Conservation (phyloP, 2,113 vertebrate species). For the Tautogolabrus adspersus region DNA sequence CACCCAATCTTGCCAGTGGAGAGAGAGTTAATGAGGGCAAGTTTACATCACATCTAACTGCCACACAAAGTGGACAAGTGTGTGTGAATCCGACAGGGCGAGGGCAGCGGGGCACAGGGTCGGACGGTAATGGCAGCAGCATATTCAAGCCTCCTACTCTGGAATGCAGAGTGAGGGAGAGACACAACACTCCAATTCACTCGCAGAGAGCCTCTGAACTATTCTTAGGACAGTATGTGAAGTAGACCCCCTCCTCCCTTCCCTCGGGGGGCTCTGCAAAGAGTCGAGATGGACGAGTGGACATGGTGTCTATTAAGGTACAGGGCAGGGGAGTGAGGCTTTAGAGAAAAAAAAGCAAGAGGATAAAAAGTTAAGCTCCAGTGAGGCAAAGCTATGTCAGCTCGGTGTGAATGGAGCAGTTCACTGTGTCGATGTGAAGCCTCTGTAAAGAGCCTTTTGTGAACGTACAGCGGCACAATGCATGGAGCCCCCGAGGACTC, state of each 20-base stretch:
- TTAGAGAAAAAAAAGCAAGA: constrained; percentile 34
- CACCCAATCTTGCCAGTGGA: background rate
- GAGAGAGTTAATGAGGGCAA: constrained; percentile 45
- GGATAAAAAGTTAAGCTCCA: constrained; percentile 66
- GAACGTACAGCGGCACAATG: constrained; percentile 69
- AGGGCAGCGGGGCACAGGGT: constrained; percentile 52
- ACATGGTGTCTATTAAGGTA: constrained; percentile 48
- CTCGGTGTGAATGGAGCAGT: constrained; percentile 64
- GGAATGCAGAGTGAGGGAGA: constrained; percentile 76
- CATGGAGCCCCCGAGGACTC: constrained; percentile 61
- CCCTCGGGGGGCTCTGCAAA: constrained; percentile 38
- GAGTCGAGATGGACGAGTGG: constrained; percentile 36
- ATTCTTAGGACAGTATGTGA: constrained; percentile 81
- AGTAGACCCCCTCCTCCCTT: constrained; percentile 54
- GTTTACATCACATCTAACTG: constrained; percentile 32
- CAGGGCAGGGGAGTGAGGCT: constrained; percentile 13
- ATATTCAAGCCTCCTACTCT: constrained; percentile 81
- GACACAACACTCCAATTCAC: constrained; percentile 78
- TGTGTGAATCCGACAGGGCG: constrained; percentile 23
- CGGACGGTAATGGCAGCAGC: constrained; percentile 66
- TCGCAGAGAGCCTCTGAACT: constrained; percentile 67
- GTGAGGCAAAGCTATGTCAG: constrained; percentile 59
- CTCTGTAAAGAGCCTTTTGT: constrained; percentile 76
- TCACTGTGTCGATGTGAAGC: constrained; percentile 64
- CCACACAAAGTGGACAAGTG: constrained; percentile 31